phyloP scores from a whole-genome alignment of 2,113 vertebrate genomes.

The Isichthys henryi region DNA sequence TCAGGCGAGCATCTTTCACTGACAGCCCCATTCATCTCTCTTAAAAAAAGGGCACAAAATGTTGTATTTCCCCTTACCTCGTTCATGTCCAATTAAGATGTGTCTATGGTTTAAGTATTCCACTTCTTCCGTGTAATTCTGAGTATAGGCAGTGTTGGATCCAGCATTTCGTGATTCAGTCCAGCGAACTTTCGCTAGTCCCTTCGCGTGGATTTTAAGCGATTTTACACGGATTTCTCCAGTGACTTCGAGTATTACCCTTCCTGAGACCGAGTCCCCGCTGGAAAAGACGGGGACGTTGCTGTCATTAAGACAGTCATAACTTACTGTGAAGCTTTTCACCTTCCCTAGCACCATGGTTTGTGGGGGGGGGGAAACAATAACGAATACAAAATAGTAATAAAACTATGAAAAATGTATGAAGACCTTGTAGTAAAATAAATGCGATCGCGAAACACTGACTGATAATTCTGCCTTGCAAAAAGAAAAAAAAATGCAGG shows the following conservation, averaged over 20 bases:
- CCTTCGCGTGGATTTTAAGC: conserved; percentile 88
- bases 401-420: conserved; percentile 47
- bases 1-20: neutral
- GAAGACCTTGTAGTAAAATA: conserved; percentile 47
- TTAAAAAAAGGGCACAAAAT: conserved; percentile 7
- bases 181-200: conserved; percentile 97
- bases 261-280: conserved; percentile 98
- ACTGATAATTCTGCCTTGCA: conserved; percentile 62
- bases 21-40: neutral
- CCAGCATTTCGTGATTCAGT: conserved; percentile 96
- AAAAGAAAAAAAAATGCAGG: conserved; percentile 48
- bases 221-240: conserved; percentile 92
- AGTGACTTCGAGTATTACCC: conserved; percentile 88
- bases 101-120: conserved; percentile 96
- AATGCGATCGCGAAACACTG: conserved; percentile 59
- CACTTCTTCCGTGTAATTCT: conserved; percentile 98
- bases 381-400: neutral
- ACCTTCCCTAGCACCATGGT: conserved; percentile 90
- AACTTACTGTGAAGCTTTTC: conserved; percentile 93
- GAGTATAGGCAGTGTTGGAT: conserved; percentile 98
- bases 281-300: conserved; percentile 96
- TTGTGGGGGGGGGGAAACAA: neutral
- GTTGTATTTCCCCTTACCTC: conserved; percentile 70
- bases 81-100: conserved; percentile 86
- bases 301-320: conserved; percentile 99